Base-by-base conservation (phyloP, 1,140 invertebrate species). In the Sarcophaga bullata region DNA sequence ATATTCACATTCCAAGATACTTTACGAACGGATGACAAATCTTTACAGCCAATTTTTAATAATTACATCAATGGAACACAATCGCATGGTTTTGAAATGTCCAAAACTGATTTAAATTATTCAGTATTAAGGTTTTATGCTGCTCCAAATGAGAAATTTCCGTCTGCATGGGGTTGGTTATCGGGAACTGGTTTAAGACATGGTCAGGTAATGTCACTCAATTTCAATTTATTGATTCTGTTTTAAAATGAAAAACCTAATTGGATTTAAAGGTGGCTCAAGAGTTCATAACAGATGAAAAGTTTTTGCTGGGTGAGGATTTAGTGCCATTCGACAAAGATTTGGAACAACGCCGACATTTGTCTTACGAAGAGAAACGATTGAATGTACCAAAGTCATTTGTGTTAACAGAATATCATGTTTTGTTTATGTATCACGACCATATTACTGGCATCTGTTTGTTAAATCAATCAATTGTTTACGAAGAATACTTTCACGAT, bases 341-440 rank as follows among this genome's bases (percentile, higher is more conserved):
- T 68, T 85, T 87, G 11, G 87, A 88, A 49, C 85, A 85, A 76
- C 72, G 73, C 6, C 86, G 83, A 58, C 84, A 87, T 68, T 48
- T 89, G 13, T 90, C 88, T 5, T 86, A 85, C 49, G 88, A 88
- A 47, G 87, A 89, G 75, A 85, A 86, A 0, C 84, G 85, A 10
- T 90, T 89, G 47, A 85, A 81, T 84, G 91, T 92, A 11, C 97
- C 97, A 0, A 90, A 95, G 8, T 92, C 95, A 0, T 95, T 98
- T 87, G 94, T 97, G 6, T 88, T 98, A 15, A 98, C 97, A 2
- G 95, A 98, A 89, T 98, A 98, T 91, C 97, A 99, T 90, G 94
- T 95, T 11, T 88, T 98, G 11, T 91, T 98, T 2, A 92, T 98
- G 48, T 98, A 96, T 88, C 91, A 93, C 6, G 95, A 98, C 90